Evolutionary conservation across 92 coral and sea anemone genomes (phyloP), one percentile per base, ranked within the genome.

Genomic region (Meandrina meandrites): DNA sequence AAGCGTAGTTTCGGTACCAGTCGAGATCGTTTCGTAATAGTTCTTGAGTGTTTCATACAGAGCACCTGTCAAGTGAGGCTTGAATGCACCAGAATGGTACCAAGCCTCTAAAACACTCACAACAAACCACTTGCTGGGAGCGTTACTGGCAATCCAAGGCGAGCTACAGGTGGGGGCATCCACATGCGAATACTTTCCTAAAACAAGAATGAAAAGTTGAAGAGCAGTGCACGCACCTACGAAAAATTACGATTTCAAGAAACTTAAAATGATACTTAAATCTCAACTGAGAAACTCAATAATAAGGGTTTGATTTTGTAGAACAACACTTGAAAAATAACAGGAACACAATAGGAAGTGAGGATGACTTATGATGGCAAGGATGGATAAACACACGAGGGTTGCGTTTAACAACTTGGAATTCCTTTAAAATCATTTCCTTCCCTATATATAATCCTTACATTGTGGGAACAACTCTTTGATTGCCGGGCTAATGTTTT

Each of bases 121-220:
- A 31, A 90, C 56, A 53, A 92, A 87, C 95, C 95, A 92, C 71
- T 79, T 83, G 14, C 73, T 76, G 64, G 86, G 80, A 15, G 78
- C 82, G 75, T 71, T 54, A 62, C 87, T 87, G 21, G 88, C 83
- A 42, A 91, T 62, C 97, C 97, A 94, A 34, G 94, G 92, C 30
- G 90, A 90, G 73, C 12, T 67, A 18, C 73, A 57, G 60, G 72
- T 31, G 24, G 82, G 66, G 7, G 45, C 17, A 28, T 88, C 79
- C 40, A 42, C 17, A 42, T 21, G 66, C 17, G 76, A 35, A 27
- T 53, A 83, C 47, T 67, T 58, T 21, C 84, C 94, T 87, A 48
- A 18, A 85, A 71, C 48, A n/a, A 78, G 13, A 62, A 48, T 21
- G 64, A 14, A 50, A 45, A 9, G 57, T 53, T 27, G n/a, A n/a